These are phyloP conservation scores for Rhyzopertha dominica DNA, from an alignment of 1,140 invertebrate species.

Conservation along the genomic window DNA sequence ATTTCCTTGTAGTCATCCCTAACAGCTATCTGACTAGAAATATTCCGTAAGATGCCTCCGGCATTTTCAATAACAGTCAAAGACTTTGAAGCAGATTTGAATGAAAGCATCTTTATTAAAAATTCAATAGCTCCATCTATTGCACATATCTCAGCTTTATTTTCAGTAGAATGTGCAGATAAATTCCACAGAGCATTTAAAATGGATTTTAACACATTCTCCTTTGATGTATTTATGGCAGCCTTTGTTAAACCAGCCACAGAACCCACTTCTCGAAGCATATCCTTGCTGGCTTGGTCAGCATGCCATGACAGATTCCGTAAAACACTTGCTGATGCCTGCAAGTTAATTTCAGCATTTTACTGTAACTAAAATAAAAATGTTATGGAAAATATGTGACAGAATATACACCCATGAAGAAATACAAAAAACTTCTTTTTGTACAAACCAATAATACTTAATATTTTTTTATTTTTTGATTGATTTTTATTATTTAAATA, in stretches of 20 bases:
- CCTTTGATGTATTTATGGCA: conserved; percentile 81
- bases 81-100: conserved; percentile 76
- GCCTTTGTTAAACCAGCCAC: conserved; percentile 75
- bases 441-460: no score
- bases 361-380: no score
- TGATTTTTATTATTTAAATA: no score
- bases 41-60: conserved; percentile 85
- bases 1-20: conserved; percentile 79
- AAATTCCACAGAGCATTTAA: conserved; percentile 91
- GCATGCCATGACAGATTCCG: conserved; percentile 93
- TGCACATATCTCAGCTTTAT: conserved; percentile 85
- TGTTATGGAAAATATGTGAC: no score
- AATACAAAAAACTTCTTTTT: no score
- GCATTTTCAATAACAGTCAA: conserved; percentile 87
- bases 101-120: conserved; percentile 77
- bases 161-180: conserved; percentile 87
- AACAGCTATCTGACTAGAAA: conserved; percentile 86
- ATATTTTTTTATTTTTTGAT: no score
- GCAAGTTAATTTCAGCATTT: conserved; percentile 30
- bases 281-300: conserved; percentile 80
- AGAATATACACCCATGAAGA: no score
- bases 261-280: conserved; percentile 78
- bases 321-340: conserved; percentile 84
- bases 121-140: conserved; percentile 78
- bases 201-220: conserved; percentile 86